These are phyloP conservation scores for Mesitornis unicolor DNA, from an alignment of 2,113 vertebrate genomes.

Conservation along the genomic window DNA sequence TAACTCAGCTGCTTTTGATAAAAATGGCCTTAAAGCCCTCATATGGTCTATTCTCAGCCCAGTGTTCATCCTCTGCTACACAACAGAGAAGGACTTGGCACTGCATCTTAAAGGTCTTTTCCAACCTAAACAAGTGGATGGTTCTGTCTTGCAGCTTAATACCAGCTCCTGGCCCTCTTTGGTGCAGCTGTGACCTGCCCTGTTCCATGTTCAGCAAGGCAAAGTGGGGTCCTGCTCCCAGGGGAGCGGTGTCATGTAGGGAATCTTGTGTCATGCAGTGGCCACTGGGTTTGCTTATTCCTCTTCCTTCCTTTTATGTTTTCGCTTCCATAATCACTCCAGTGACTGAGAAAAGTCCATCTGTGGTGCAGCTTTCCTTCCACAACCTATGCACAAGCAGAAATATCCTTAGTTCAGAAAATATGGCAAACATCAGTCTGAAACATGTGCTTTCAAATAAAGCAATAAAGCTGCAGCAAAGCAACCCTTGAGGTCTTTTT, in stretches of 20 bases:
- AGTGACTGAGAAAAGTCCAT: rapidly evolving
- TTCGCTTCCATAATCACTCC: rapidly evolving
- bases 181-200: too few relatives aligned
- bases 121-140: too few relatives aligned
- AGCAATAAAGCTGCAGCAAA: background rate
- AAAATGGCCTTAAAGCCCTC: background rate
- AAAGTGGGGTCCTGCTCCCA: background rate
- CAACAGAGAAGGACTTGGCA: rapidly evolving
- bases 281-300: background rate
- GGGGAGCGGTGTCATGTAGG: too few relatives aligned
- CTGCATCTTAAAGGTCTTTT: too few relatives aligned
- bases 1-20: background rate
- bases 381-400: background rate
- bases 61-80: too few relatives aligned
- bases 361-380: background rate
- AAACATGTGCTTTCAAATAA: background rate
- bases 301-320: background rate
- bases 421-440: rapidly evolving
- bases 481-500: too few relatives aligned
- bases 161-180: background rate
- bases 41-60: background rate
- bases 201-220: background rate
- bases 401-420: rapidly evolving
- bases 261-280: rapidly evolving
- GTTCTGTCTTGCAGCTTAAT: too few relatives aligned